Evolutionary conservation across 2,888 invertebrate species (phyloP).

Genomic region (Agrotis puta): DNA sequence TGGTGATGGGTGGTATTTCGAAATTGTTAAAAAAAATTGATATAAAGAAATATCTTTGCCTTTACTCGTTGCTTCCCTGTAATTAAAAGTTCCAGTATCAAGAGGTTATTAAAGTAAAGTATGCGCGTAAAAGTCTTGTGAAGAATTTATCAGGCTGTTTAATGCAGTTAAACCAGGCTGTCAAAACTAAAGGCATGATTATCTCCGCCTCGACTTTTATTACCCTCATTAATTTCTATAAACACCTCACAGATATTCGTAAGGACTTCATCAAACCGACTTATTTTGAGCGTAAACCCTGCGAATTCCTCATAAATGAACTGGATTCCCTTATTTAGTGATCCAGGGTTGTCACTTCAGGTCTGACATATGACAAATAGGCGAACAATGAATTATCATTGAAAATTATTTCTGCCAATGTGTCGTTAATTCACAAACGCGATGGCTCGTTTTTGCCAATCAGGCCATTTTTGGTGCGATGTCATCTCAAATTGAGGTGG

Average conservation of each 20-base stretch:
- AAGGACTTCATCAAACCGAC: slow-evolving; percentile 49
- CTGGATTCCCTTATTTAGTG: slow-evolving; percentile 49
- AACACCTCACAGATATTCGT: slow-evolving; percentile 30
- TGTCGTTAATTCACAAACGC: slow-evolving; percentile 45
- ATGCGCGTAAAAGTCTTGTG: not conserved
- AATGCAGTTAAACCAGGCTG: not conserved
- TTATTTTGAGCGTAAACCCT: slow-evolving; percentile 34
- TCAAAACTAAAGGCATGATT: slow-evolving; percentile 22
- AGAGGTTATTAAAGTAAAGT: not conserved
- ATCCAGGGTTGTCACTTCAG: slow-evolving; percentile 42
- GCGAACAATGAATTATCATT: slow-evolving; percentile 55
- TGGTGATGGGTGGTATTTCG: not conserved
- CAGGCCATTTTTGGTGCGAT: slow-evolving; percentile 45
- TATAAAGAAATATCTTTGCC: not conserved
- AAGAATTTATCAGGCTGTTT: not conserved
- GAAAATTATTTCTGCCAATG: slow-evolving; percentile 58
- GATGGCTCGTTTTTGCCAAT: slow-evolving; percentile 52
- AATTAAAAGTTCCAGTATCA: slow-evolving; percentile 5
- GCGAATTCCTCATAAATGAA: slow-evolving; percentile 52
- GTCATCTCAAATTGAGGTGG: slow-evolving; percentile 47
- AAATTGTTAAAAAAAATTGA: not conserved
- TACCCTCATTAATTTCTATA: slow-evolving; percentile 25
- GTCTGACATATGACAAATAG: slow-evolving; percentile 58
- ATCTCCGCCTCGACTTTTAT: slow-evolving; percentile 28
- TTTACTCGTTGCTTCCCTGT: not conserved